Base-by-base conservation (phyloP, 1,140 invertebrate species). In the Drosophila grimshawi region DNA sequence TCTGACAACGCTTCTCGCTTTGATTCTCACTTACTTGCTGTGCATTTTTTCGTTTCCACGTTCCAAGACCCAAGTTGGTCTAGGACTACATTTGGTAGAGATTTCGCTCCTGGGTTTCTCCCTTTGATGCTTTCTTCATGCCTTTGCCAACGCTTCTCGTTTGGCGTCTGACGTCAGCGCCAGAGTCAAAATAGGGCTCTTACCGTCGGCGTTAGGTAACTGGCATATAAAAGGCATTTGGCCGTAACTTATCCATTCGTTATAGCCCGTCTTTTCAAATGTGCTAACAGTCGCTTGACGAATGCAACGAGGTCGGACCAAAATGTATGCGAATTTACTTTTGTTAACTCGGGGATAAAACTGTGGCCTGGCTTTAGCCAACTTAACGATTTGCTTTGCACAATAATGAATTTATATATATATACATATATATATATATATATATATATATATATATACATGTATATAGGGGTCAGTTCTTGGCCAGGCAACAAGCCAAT, bases 351-450 rank as follows among this genome's bases (percentile, higher is more conserved):
- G n/a, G 65, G 78, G 30, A 81, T 76, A 65, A 81, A 78, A 78
- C 53, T 65, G 70, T 46, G 77, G 69, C 71, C 64, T 3, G 62
- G 63, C 67, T 62, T 64, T 53, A 46, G 41, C 55, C 71, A 80
- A 88, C 62, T 88, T 86, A 88, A 86, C 82, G 83, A 77, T 86
- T 86, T 83, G 63, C 66, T 64, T 51, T 46, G 67, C 68, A 59
- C 64, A 48, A 59, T 69, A 88, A 80, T 80, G 80, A 83, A 86
- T 73, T 68, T 86, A 65, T 78, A 71, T 37, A 56, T 19, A 60
- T 30, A 27, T 10, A 46, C 10, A 32, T 11, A 48, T 6, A n/a
- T 35, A 35, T 48, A 56, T 55, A 55, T 46, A 37, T 29, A 66
- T 56, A 66, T 60, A 55, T 55, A 62, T 37, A 33, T 53, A 33